A percentile compares a stretch with the other conserved stretches of the same genome.
phyloP scores from a whole-genome alignment of 2,797 vertebrate genomes.

The Monodelphis domestica region DNA sequence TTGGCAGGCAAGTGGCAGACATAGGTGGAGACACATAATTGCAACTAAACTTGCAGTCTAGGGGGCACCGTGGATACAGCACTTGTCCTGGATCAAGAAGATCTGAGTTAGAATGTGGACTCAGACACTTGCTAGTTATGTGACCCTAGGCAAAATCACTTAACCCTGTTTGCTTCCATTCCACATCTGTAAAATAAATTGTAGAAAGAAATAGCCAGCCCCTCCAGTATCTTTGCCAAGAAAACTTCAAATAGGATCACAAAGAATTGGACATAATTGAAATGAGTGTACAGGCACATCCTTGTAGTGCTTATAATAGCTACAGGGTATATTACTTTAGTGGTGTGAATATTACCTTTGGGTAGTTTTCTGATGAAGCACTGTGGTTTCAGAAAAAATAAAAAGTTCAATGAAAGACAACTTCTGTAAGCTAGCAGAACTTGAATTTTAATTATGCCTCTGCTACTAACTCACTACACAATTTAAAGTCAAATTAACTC shows the following conservation, averaged over 20 bases:
- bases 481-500: not conserved
- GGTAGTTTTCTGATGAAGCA: not conserved
- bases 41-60: not conserved
- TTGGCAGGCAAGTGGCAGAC: not conserved
- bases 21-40: not conserved
- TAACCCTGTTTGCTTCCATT: too few relatives aligned
- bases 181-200: too few relatives aligned
- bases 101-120: too few relatives aligned
- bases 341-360: not conserved
- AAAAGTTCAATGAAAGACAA: not conserved
- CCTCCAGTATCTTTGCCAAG: too few relatives aligned
- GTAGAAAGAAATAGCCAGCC: too few relatives aligned
- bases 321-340: not conserved
- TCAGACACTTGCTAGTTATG: too few relatives aligned
- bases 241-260: too few relatives aligned
- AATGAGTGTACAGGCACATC: too few relatives aligned
- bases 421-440: not conserved
- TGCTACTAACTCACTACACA: not conserved
- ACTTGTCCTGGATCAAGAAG: too few relatives aligned
- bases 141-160: too few relatives aligned
- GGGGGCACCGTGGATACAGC: too few relatives aligned
- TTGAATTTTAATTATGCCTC: not conserved
- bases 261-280: too few relatives aligned
- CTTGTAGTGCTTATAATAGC: not conserved
- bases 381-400: not conserved